Percentiles rank a stretch among this genome's conserved stretches.
Evolutionary conservation across 2,797 vertebrate genomes (phyloP).

Genomic region (Hydrocynus forskahlii): DNA sequence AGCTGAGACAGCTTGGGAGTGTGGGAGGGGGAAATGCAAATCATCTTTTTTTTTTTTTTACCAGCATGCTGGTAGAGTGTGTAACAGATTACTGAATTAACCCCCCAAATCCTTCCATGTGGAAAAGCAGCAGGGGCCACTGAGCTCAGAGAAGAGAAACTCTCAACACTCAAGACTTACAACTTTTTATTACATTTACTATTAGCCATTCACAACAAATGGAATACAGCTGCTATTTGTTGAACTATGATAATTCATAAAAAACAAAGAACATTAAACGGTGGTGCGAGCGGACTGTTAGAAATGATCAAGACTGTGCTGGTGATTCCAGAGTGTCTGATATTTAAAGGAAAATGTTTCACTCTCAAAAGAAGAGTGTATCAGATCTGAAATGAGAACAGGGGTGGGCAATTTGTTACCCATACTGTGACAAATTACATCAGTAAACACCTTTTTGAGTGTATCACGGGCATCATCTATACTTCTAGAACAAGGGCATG

Average conservation of each 20-base stretch:
- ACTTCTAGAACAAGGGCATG: too few relatives aligned
- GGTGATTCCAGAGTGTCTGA: not conserved
- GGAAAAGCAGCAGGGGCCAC: slow-evolving; percentile 63
- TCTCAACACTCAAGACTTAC: slow-evolving; percentile 16
- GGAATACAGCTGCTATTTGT: slow-evolving; percentile 8
- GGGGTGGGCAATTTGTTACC: too few relatives aligned
- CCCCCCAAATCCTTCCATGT: slow-evolving; percentile 29
- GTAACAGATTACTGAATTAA: slow-evolving; percentile 41
- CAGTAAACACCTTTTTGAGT: too few relatives aligned
- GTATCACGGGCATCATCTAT: too few relatives aligned
- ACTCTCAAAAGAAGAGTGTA: not conserved
- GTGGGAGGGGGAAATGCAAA: slow-evolving; percentile 73
- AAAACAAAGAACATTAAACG: not conserved
- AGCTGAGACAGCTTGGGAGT: slow-evolving; percentile 69
- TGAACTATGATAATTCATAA: not conserved
- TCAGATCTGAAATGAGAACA: not conserved
- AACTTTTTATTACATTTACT: slow-evolving; percentile 27
- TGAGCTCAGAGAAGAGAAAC: slow-evolving; percentile 25
- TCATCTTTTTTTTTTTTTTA: slow-evolving; percentile 71
- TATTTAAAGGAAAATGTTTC: not conserved
- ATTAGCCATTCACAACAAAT: slow-evolving; percentile 16
- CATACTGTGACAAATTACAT: too few relatives aligned
- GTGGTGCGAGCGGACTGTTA: not conserved
- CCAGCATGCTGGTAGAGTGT: slow-evolving; percentile 67
- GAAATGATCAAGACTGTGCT: not conserved